Percentiles rank a stretch among this genome's conserved stretches.
Conservation (phyloP, 2,113 vertebrate genomes). For the Plotosus lineatus region DNA sequence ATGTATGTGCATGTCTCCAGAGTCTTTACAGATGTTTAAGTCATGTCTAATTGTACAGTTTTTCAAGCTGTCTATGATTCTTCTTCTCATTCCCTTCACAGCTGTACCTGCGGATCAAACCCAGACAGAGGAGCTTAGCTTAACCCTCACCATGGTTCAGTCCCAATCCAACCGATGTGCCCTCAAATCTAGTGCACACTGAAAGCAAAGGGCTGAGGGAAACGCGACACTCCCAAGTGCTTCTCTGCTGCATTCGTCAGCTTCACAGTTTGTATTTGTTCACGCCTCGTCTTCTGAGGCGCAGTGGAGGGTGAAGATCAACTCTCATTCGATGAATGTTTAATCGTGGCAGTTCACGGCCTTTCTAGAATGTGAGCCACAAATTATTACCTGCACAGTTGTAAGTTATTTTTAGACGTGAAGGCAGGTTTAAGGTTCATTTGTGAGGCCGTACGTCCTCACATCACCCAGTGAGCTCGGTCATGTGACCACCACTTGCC, state of each 20-base stretch:
- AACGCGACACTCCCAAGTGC: constrained; percentile 14
- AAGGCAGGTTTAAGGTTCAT: not conserved
- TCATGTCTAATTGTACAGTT: not conserved
- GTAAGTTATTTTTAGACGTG: constrained; percentile 11
- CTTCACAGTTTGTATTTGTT: not conserved
- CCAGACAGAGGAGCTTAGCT: constrained; percentile 88
- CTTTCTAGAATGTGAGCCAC: constrained; percentile 9
- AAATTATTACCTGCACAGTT: not conserved
- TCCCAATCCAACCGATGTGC: constrained; percentile 8
- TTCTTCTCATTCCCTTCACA: constrained; percentile 58
- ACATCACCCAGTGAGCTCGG: not conserved
- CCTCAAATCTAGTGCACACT: constrained; percentile 19
- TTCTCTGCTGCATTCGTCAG: not conserved
- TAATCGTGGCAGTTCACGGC: not conserved
- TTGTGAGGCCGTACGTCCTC: not conserved
- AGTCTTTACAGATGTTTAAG: too few species aligned
- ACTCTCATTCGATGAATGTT: constrained; percentile 17
- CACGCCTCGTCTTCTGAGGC: not conserved
- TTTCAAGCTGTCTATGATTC: not conserved
- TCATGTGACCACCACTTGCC: not conserved
- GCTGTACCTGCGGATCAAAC: constrained; percentile 92
- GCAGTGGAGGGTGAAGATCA: not conserved
- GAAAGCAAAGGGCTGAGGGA: constrained; percentile 8
- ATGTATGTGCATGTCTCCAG: not conserved
- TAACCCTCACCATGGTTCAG: constrained; percentile 59